A percentile compares a stretch with the other conserved stretches of the same genome.
phyloP scores from a whole-genome alignment of 2,888 invertebrate species.

The Orchestes rusci region DNA sequence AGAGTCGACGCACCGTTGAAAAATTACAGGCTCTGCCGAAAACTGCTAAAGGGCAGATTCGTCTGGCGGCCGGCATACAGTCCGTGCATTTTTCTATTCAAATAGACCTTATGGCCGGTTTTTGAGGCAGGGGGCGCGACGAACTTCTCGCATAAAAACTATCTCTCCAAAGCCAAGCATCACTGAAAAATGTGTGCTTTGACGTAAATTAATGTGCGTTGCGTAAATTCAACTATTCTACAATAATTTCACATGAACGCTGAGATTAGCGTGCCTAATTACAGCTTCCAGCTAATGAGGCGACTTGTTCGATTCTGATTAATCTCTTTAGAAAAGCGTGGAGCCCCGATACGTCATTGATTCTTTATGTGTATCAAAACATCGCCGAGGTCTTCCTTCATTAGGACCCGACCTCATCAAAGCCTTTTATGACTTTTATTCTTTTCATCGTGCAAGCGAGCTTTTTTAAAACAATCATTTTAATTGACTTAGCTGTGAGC shows the following conservation, averaged over 20 bases:
- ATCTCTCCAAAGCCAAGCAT: conserved; percentile 44
- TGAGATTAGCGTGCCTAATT: conserved; percentile 34
- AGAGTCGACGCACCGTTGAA: conserved; percentile 41
- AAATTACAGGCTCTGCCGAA: conserved; percentile 42
- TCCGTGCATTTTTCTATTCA: conserved; percentile 43
- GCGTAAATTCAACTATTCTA: conserved; percentile 46
- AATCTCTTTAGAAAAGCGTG: conserved; percentile 30
- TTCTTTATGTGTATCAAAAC: conserved; percentile 4
- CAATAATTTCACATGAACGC: conserved; percentile 43
- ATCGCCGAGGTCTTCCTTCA: too few species aligned
- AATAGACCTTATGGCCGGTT: conserved; percentile 39
- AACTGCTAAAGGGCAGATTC: conserved; percentile 42
- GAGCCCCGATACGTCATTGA: conserved; percentile 3
- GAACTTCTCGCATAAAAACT: conserved; percentile 44
- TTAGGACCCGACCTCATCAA: too few species aligned
- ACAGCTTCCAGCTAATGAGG: conserved; percentile 33
- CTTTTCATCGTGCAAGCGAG: neutral
- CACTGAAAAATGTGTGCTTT: conserved; percentile 46
- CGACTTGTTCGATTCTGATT: conserved; percentile 38
- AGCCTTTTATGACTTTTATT: neutral
- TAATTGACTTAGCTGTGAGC: too few species aligned
- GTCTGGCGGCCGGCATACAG: conserved; percentile 30
- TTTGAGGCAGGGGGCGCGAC: conserved; percentile 31
- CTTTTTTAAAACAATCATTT: too few species aligned
- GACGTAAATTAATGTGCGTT: conserved; percentile 47